A percentile compares a stretch with the other conserved stretches of the same genome.
Evolutionary conservation across 1,140 invertebrate genomes (phyloP).

Genomic region (Leptinotarsa lineolata): DNA sequence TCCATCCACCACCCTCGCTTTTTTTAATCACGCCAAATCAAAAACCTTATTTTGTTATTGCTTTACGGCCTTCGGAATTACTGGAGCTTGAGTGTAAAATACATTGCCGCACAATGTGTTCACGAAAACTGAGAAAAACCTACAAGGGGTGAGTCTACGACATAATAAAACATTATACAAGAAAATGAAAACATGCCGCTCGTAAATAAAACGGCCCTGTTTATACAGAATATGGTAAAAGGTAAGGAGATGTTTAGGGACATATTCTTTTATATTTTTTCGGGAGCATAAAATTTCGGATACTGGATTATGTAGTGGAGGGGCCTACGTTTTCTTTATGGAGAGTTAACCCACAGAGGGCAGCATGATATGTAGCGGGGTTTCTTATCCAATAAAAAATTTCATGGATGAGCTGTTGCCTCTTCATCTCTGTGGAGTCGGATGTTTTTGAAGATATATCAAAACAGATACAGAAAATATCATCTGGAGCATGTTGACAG

Average conservation of each 20-base stretch:
- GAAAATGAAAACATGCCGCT: slow-evolving; percentile 35
- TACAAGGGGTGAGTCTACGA: slow-evolving; percentile 30
- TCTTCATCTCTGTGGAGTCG: neutral
- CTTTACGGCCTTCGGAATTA: slow-evolving; percentile 49
- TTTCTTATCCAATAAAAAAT: neutral
- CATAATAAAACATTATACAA: slow-evolving; percentile 37
- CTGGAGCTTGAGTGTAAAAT: slow-evolving; percentile 33
- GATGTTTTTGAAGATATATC: too few relatives aligned
- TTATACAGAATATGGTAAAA: slow-evolving; percentile 27
- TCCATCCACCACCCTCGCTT: slow-evolving; percentile 41
- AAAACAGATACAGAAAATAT: too few relatives aligned
- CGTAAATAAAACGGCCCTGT: slow-evolving; percentile 40
- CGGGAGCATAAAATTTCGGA: slow-evolving; percentile 20
- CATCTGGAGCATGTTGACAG: too few relatives aligned
- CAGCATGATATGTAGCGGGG: neutral
- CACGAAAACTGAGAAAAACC: slow-evolving; percentile 20
- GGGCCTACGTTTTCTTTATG: neutral
- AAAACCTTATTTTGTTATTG: slow-evolving; percentile 54
- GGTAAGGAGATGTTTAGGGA: slow-evolving; percentile 25
- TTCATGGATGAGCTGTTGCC: neutral
- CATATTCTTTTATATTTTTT: slow-evolving; percentile 28
- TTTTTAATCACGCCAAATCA: slow-evolving; percentile 55
- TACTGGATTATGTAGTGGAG: slow-evolving; percentile 12
- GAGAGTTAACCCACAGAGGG: slow-evolving; percentile 13
- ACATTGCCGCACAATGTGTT: slow-evolving; percentile 35